Base-by-base conservation (phyloP, 2,113 vertebrate genomes). In the Psettodes erumei region DNA sequence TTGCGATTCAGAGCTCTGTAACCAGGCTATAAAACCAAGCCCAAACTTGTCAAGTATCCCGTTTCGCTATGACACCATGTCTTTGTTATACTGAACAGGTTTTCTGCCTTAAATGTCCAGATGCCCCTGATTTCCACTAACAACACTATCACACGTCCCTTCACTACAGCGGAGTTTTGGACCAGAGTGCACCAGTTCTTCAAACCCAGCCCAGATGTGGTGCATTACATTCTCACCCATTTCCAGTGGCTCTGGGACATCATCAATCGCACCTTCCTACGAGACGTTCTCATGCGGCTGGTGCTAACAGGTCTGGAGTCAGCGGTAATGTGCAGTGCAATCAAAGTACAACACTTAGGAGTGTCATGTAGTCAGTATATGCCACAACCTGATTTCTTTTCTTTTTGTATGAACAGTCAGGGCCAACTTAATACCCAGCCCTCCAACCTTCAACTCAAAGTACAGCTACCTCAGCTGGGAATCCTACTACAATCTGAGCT, bases 401-500 rank as follows among this genome's bases (percentile, higher is more conserved):
- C n/a, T 19, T 40, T 66, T 47, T 61, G 30, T 59, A 5, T 70
- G 15, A 86, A 88, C 51, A 99, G 98, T 88, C 19, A 95, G 98
- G 18, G 87, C 96, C 83, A 96, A 92, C 63, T 92, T 97, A 38
- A 96, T 99, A 72, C 97, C 98, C 64, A 98, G 93, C 37, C 98
- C 98, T 18, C 98, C 97, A 1, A 99, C 97, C 6, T 99, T 92
- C 91, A 99, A 99, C 87, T 93, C 94, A 0, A 95, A 94, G 1
- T 94, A 99, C 0, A 89, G 90, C 69, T 99, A 99, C 92, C 90
- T 99, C 89, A 98, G 91, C 92, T 99, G 98, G 98, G 98, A 99
- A 66, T 91, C 96, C 21, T 98, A 97, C 61, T 93, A 93, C 85
- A 99, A 99, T 0, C 86, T 95, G 75, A 99, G 94, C 86, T 99